Evolutionary conservation across 2,888 invertebrate genomes (phyloP), one percentile per base, ranked within the genome.

Genomic region (Dromius quadrimaculatus): DNA sequence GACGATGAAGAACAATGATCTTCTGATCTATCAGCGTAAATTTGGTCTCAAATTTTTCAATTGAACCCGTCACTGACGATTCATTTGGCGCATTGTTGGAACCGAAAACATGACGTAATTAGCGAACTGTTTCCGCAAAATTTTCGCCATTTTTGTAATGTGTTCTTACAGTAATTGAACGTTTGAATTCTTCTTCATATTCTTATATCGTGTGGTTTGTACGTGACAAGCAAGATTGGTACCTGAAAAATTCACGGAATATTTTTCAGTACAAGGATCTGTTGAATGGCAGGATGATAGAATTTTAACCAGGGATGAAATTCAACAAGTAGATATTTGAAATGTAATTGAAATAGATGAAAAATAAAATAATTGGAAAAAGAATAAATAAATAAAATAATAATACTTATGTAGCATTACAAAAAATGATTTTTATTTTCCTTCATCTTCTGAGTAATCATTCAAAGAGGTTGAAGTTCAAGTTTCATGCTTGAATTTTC

Each of bases 11-110:
- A 23, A 61, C 28, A 66, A 23, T 50, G 64, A 11, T 50, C 64
- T 47, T 50, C 47, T 47, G 8, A 50, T 57, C 15, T 54, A 59
- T 57, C 34, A 61, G 32, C 66, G 66, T 59, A 23, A 57, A 57
- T 59, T 57, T 66, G 19, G 50, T 57, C 34, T 34, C 66, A 57
- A 66, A 64, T 64, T 61, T 64, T 5, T 9, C 57, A 47, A 62
- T 17, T 62, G 43, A 22, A 19, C 5, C 4, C 19, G 9, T n/a
- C 36, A 28, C 17, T 62, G 41, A 15, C 19, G 62, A 22, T 11
- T 41, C 32, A 62, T 62, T 45, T 32, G 32, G 32, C 32, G 32
- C 32, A 32, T 32, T 6, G 8, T 32, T 32, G n/a, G n/a, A n/a
- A n/a, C n/a, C n/a, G n/a, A n/a, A n/a, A n/a, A n/a, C n/a, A n/a